Percentiles rank a stretch among this genome's conserved stretches.
These are phyloP conservation scores for Oegoconia quadripuncta DNA, from an alignment of 2,888 invertebrate genomes.

Conservation along the genomic window DNA sequence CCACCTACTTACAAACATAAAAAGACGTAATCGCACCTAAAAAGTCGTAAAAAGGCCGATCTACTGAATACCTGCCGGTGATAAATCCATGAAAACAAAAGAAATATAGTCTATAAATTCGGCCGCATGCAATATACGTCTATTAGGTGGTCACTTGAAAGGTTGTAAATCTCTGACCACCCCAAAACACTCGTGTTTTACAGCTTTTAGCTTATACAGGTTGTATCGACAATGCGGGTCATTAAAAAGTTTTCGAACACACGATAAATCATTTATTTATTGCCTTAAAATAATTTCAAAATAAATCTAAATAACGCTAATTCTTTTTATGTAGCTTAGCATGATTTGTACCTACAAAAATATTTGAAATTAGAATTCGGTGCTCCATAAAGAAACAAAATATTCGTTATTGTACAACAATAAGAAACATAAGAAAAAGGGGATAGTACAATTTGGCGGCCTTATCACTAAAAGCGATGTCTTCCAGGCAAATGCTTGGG, in stretches of 20 bases:
- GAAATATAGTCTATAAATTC: constrained; percentile 72
- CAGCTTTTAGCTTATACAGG: constrained; percentile 37
- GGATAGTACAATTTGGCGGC: no score
- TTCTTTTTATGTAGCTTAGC: no score
- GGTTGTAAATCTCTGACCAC: constrained; percentile 65
- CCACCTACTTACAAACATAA: constrained; percentile 23
- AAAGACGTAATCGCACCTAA: constrained; percentile 36
- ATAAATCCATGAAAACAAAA: constrained; percentile 69
- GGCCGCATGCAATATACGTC: constrained; percentile 73
- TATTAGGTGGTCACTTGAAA: constrained; percentile 67
- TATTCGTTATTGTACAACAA: no score
- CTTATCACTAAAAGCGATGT: no score
- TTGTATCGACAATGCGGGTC: background rate
- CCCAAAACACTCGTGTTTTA: constrained; percentile 57
- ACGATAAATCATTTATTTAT: background rate
- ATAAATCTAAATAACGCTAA: no score
- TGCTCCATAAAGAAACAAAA: no score
- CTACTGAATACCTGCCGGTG: constrained; percentile 38
- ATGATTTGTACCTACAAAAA: no score
- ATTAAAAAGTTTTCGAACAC: background rate
- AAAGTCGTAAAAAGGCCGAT: constrained; percentile 40
- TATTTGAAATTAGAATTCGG: no score
- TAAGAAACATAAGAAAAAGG: no score
- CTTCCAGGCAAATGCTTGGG: no score
- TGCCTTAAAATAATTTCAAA: no score